A percentile compares a stretch with the other conserved stretches of the same genome.
Evolutionary conservation across 2,888 invertebrate genomes (phyloP).

Genomic region (Ommatoiulus sabulosus): DNA sequence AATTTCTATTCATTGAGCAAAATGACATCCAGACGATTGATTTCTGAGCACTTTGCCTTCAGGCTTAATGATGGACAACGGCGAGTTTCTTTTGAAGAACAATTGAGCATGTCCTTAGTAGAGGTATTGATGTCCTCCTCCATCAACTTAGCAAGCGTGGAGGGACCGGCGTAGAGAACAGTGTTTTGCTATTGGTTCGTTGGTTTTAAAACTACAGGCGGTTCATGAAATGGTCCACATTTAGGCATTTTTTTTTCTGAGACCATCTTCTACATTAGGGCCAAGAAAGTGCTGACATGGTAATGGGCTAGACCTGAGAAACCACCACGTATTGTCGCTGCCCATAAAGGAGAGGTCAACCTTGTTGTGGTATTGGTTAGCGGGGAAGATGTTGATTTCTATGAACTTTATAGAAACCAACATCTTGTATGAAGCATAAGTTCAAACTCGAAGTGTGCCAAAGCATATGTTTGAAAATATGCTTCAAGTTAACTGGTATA

Average conservation of each 20-base stretch:
- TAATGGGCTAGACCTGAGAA: neutral
- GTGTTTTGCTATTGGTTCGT: neutral
- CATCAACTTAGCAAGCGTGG: conserved; percentile 5
- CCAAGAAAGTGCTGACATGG: no score
- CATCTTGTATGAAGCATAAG: no score
- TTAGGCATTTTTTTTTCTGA: neutral
- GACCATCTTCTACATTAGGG: neutral
- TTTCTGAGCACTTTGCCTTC: neutral
- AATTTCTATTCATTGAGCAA: neutral
- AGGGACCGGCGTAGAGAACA: neutral
- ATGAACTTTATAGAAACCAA: no score
- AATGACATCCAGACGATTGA: neutral
- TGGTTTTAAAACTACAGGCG: conserved; percentile 11
- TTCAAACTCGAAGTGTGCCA: no score
- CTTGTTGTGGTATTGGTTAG: no score
- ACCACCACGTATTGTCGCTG: neutral
- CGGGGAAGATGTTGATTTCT: no score
- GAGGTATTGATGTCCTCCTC: conserved; percentile 4
- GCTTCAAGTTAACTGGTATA: no score
- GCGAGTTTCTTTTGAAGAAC: conserved; percentile 2
- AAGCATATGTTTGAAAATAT: no score
- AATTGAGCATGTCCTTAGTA: neutral
- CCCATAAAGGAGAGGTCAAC: conserved; percentile 1
- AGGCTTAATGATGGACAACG: conserved; percentile 25
- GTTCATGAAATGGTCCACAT: neutral